Base-by-base conservation (phyloP, 2,113 vertebrate genomes). In the Tenrec ecaudatus region DNA sequence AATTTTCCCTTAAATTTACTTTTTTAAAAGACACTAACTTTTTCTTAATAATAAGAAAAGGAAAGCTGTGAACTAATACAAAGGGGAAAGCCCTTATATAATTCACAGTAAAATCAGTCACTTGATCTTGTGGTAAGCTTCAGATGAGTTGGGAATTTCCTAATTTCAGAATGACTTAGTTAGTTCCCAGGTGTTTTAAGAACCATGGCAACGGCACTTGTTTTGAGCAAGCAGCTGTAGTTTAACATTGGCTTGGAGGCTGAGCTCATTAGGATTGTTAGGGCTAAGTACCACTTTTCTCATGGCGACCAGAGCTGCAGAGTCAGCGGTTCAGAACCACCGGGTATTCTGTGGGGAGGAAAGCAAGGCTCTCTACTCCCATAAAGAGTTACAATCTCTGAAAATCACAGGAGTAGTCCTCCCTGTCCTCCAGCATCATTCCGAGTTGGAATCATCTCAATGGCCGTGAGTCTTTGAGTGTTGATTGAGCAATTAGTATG, bases 191-290 rank as follows among this genome's bases (percentile, higher is more conserved):
- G n/a, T 87, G 69, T 15, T 87, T 75, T 53, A 75, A 85, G 75
- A 7, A 77, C 84, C 89, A 94, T 95, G 84, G 89, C 83, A 95
- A 94, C 81, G 86, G 60, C 36, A 84, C 33, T 83, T 89, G n/a
- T 29, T 84, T 84, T 80, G 88, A 94, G 43, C 47, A 53, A 53
- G 47, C 94, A 64, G 16, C 66, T 62, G 3, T 75, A 91, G 60
- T n/a, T 90, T 86, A 40, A 76, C 80, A 47, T 73, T 90, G 29
- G 90, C 78, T 62, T 82, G 58, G 29, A 94, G 80, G 47, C n/a
- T 75, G 17, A 86, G 57, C 83, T 53, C 6, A 53, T 53, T 43
- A 80, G 27, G 38, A n/a, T 69, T 80, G n/a, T 82, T 75, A 75
- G n/a, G 58, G 71, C 27, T 94, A 75, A 69, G 31, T 47, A 75